Evolutionary conservation across 2,888 invertebrate species (phyloP), one percentile per base, ranked within the genome.

Genomic region (Gryllus longicercus): DNA sequence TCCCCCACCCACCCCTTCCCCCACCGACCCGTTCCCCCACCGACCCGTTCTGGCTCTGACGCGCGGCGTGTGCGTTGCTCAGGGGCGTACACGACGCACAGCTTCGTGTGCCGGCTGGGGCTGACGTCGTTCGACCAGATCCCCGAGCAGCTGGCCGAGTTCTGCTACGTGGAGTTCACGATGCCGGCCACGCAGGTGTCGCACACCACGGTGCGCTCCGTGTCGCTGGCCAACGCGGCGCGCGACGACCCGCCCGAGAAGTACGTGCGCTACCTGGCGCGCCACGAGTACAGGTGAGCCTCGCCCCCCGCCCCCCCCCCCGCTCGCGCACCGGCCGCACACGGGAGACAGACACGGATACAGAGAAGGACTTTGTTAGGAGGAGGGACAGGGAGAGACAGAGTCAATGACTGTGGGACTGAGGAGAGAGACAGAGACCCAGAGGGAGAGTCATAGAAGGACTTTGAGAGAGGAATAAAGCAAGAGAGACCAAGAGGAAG

Each of bases 51-150:
- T n/a, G 8, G 0, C 38, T 4, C 3, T 38, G 8, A 38, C 38
- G 38, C 5, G 38, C 38, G 5, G 8, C 38, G 38, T 38, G 38
- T 38, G 38, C 38, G 63, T 85, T 87, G 80, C 50, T 0, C 85
- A 97, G 97, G 97, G 80, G 99, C 99, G 38, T 99, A 99, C 88
- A 99, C 99, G 82, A 97, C 96, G 25, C 99, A 99, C 90, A 93
- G 97, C 87, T 92, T 99, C 89, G 95, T 96, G 83, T 96, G 97
- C 86, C 93, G 96, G 82, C 93, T 99, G 91, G 96, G 96, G 82
- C 91, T 99, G 83, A 98, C 98, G 38, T 96, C 97, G 78, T 99
- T 96, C 89, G 99, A 99, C 89, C 96, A 98, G 89, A 93, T 99
- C 86, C 99, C 99, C 50, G 97, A 96, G 83, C 93, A 95, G 87